Percentiles rank a stretch among this genome's conserved stretches.
phyloP scores from a whole-genome alignment of 1,140 invertebrate genomes.

The Aphaenogaster rudis region DNA sequence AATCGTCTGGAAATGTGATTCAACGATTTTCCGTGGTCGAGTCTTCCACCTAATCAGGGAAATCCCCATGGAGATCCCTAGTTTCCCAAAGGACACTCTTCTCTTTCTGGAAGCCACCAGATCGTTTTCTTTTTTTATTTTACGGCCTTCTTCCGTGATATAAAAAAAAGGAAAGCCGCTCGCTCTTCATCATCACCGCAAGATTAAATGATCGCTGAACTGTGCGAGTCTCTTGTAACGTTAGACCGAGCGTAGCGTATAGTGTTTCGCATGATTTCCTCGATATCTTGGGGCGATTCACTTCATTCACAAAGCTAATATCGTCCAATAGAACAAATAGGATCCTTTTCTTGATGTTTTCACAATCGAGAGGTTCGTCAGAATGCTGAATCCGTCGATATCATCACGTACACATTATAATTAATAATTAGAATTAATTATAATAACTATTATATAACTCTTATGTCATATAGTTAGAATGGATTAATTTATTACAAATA shows the following conservation, averaged over 20 bases:
- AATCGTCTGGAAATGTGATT: slow-evolving; percentile 8
- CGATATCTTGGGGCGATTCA: slow-evolving; percentile 1
- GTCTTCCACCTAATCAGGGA: slow-evolving; percentile 7
- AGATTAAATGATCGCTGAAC: slow-evolving; percentile 41
- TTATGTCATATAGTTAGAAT: neutral
- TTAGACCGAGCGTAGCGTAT: slow-evolving; percentile 28
- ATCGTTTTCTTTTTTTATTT: neutral
- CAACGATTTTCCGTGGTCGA: neutral
- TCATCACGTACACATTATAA: neutral
- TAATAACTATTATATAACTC: neutral
- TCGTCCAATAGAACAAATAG: neutral
- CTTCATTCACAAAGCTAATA: neutral
- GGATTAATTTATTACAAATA: neutral
- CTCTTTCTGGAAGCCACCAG: neutral
- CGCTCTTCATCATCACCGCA: slow-evolving; percentile 19
- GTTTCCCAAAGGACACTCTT: neutral
- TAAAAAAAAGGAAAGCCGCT: neutral
- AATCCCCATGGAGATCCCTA: neutral
- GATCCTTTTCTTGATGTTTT: neutral
- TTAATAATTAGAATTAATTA: slow-evolving; percentile 5
- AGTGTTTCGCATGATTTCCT: slow-evolving; percentile 40
- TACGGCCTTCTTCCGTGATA: neutral
- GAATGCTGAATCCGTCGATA: neutral
- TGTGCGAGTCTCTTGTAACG: slow-evolving; percentile 16
- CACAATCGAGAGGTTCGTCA: neutral